Percentiles rank a stretch among this genome's conserved stretches.
Evolutionary conservation across 2,113 vertebrate species (phyloP).

Genomic region (Tautogolabrus adspersus): DNA sequence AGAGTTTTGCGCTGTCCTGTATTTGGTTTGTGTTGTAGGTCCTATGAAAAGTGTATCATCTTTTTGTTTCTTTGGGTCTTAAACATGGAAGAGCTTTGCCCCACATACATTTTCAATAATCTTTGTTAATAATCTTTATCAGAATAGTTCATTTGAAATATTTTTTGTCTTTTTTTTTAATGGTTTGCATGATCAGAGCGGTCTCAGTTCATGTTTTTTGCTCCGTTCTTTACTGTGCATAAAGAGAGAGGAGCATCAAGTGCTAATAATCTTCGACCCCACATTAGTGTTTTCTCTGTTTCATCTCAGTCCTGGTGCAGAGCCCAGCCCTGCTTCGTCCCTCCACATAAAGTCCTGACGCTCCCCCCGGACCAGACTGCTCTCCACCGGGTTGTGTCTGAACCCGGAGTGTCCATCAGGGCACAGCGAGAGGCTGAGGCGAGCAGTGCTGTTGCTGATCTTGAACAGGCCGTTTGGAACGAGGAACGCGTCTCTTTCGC

Average conservation of each 20-base stretch:
- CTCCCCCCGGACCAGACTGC: slow-evolving; percentile 57
- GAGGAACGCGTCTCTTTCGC: slow-evolving; percentile 84
- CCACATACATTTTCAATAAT: slow-evolving; percentile 54
- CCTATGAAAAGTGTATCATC: slow-evolving; percentile 53
- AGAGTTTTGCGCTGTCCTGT: slow-evolving; percentile 43
- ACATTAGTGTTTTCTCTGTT: slow-evolving; percentile 8
- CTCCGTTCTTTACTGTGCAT: slow-evolving; percentile 37
- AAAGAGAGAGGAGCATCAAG: slow-evolving; percentile 69
- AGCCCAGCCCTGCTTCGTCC: slow-evolving; percentile 65
- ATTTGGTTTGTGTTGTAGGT: slow-evolving; percentile 80
- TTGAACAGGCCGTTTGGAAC: slow-evolving; percentile 78
- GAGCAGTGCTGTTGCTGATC: slow-evolving; percentile 82
- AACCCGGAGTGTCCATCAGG: slow-evolving; percentile 62
- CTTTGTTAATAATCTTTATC: slow-evolving; percentile 54
- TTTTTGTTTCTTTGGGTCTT: slow-evolving; percentile 77
- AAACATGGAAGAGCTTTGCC: slow-evolving; percentile 62
- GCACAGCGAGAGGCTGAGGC: slow-evolving; percentile 76
- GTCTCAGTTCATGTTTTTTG: slow-evolving; percentile 31
- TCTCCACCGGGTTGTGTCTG: slow-evolving; percentile 64
- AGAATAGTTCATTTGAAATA: slow-evolving; percentile 50
- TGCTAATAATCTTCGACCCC: slow-evolving; percentile 65
- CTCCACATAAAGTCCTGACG: slow-evolving; percentile 81
- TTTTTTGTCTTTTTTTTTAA: slow-evolving; percentile 21
- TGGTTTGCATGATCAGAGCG: slow-evolving; percentile 26
- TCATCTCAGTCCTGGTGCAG: slow-evolving; percentile 74